These are phyloP conservation scores for Heliothis peltigera DNA, from an alignment of 2,888 invertebrate genomes.

Conservation along the genomic window DNA sequence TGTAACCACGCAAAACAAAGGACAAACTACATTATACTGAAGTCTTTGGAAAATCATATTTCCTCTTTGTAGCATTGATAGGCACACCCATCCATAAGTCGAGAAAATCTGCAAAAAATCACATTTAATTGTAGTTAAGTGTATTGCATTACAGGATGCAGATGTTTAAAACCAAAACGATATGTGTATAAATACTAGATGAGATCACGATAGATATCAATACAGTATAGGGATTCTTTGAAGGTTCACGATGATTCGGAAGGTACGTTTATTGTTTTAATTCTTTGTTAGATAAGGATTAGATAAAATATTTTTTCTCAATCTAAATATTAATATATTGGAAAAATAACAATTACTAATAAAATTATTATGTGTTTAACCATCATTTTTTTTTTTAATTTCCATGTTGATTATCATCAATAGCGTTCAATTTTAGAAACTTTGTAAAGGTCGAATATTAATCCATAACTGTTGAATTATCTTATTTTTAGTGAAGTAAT, in stretches of 20 bases:
- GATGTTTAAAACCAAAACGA: slow-evolving; percentile 70
- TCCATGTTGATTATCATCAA: slow-evolving; percentile 16
- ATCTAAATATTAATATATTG: background rate
- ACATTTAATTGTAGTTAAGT: slow-evolving; percentile 66
- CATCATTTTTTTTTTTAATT: background rate
- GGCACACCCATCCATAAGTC: slow-evolving; percentile 66
- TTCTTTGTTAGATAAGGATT: background rate
- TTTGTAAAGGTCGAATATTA: slow-evolving; percentile 24
- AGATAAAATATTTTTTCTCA: background rate
- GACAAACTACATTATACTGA: slow-evolving; percentile 28
- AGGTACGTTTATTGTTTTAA: slow-evolving; percentile 69
- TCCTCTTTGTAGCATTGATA: slow-evolving; percentile 59
- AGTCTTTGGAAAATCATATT: slow-evolving; percentile 54
- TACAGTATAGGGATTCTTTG: slow-evolving; percentile 67
- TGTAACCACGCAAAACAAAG: slow-evolving; percentile 8
- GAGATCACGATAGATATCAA: slow-evolving; percentile 67
- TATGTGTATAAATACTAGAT: slow-evolving; percentile 76
- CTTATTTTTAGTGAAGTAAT: slow-evolving; percentile 18
- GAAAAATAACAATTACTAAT: background rate
- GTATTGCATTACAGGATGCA: slow-evolving; percentile 69
- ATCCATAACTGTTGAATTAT: slow-evolving; percentile 9
- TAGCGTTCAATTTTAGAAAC: slow-evolving; percentile 27
- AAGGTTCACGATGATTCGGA: slow-evolving; percentile 78
- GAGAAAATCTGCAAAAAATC: slow-evolving; percentile 66
- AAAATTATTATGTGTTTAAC: background rate